phyloP scores from a whole-genome alignment of 2,888 invertebrate genomes.

The Zeuzera pyrina region DNA sequence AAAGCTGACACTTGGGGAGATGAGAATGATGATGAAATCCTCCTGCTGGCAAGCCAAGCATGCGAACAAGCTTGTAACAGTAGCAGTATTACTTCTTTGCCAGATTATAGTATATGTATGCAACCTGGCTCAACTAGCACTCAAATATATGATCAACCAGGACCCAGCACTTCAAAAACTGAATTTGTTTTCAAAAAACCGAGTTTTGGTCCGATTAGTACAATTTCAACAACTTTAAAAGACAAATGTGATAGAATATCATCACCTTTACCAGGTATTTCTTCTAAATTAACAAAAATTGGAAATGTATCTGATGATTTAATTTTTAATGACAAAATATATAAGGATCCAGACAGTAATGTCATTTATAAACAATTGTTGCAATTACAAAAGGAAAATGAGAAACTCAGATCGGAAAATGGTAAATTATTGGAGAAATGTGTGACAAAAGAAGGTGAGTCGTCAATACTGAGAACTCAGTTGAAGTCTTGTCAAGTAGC shows the following conservation, averaged over 20 bases:
- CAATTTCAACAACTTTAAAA: conserved; percentile 39
- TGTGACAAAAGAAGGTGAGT: conserved; percentile 72
- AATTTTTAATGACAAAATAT: conserved; percentile 44
- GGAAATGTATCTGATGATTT: conserved; percentile 35
- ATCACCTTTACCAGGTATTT: conserved; percentile 52
- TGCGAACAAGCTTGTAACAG: conserved; percentile 48
- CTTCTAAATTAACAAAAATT: conserved; percentile 23
- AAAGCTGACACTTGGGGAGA: conserved; percentile 60
- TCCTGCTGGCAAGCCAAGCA: conserved; percentile 60
- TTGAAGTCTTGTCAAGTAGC: conserved; percentile 57
- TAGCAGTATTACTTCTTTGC: conserved; percentile 31
- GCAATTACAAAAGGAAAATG: conserved; percentile 51
- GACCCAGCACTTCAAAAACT: conserved; percentile 39
- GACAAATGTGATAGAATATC: conserved; percentile 51
- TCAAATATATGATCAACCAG: conserved; percentile 30
- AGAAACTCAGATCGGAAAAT: conserved; percentile 55
- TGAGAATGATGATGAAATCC: conserved; percentile 61
- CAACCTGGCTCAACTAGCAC: conserved; percentile 54
- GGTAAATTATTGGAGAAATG: conserved; percentile 60
- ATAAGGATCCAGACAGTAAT: conserved; percentile 38
- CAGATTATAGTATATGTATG: conserved; percentile 53
- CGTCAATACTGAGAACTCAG: conserved; percentile 68
- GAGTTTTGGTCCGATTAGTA: conserved; percentile 21
- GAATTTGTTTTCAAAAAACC: conserved; percentile 51
- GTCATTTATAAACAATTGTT: conserved; percentile 44